Percentiles rank a stretch among this genome's conserved stretches.
phyloP scores from a whole-genome alignment of 2,888 invertebrate genomes.

The Phymatocera aterrima region DNA sequence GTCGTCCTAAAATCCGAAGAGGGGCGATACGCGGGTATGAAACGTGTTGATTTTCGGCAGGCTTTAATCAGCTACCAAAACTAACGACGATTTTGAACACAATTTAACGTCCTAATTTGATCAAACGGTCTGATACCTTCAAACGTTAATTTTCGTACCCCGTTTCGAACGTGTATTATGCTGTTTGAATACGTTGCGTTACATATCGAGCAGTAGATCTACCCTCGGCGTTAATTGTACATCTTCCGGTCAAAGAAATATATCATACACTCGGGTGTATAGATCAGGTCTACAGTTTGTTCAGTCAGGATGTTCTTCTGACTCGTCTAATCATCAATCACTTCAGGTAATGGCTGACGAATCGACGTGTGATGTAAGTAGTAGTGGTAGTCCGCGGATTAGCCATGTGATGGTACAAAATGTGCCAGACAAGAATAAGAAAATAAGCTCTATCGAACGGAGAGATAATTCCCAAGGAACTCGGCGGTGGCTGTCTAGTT shows the following conservation, averaged over 20 bases:
- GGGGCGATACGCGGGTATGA: not conserved
- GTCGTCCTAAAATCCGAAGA: not conserved
- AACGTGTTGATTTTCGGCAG: constrained; percentile 19
- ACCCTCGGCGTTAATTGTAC: too few species aligned
- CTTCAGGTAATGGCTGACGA: too few species aligned
- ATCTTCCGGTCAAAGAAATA: too few species aligned
- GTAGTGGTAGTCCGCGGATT: too few species aligned
- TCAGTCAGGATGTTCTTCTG: too few species aligned
- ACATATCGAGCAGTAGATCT: too few species aligned
- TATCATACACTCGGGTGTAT: too few species aligned
- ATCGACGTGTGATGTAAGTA: too few species aligned
- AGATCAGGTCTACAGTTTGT: too few species aligned
- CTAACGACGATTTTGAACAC: not conserved
- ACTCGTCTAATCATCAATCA: too few species aligned
- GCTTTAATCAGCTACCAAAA: constrained; percentile 13
- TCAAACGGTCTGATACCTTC: not conserved
- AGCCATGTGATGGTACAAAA: too few species aligned
- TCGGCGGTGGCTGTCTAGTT: constrained; percentile 33
- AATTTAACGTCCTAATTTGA: not conserved
- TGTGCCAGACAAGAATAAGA: constrained; percentile 21
- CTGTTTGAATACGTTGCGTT: too few species aligned
- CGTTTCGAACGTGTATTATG: not conserved
- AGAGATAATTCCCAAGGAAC: not conserved
- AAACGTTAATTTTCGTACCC: not conserved
- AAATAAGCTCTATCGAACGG: constrained; percentile 38